phyloP scores from a whole-genome alignment of 92 coral and sea anemone genomes.

The Epizoanthus scotinus region DNA sequence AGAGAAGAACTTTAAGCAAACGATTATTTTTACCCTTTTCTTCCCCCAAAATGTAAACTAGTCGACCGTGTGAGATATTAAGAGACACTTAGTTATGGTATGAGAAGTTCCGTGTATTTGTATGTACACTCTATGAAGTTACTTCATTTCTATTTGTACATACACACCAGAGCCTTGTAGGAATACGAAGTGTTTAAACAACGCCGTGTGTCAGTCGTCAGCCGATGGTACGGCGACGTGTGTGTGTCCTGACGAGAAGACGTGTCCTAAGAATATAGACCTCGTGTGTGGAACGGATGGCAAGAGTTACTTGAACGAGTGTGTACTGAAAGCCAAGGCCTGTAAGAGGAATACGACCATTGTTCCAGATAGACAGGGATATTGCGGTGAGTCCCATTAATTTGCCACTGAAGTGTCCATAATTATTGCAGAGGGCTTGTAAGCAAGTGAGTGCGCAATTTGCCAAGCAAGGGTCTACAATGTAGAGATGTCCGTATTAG shows the following conservation, averaged over 20 bases:
- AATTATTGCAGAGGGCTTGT: no score
- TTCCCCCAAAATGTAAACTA: no score
- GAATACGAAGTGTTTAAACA: slow-evolving; percentile 27
- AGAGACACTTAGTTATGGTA: no score
- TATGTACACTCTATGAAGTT: no score
- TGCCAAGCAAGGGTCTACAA: no score
- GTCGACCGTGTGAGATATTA: no score
- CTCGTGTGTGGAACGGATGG: slow-evolving; percentile 93
- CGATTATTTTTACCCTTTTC: no score
- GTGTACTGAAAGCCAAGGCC: slow-evolving; percentile 80
- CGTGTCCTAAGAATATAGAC: slow-evolving; percentile 58
- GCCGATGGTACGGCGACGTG: slow-evolving; percentile 12
- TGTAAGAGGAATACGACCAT: slow-evolving; percentile 68
- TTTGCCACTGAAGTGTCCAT: no score
- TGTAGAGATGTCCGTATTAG: no score
- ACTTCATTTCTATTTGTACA: not conserved
- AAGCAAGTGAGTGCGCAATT: no score
- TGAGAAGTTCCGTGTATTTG: no score
- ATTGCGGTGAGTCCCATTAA: slow-evolving; percentile 72
- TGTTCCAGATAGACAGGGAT: slow-evolving; percentile 60
- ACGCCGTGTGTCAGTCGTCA: slow-evolving; percentile 44
- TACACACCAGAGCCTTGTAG: slow-evolving; percentile 41
- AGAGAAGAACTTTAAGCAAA: no score
- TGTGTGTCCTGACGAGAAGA: slow-evolving; percentile 30
- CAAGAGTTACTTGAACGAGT: slow-evolving; percentile 79